These are phyloP conservation scores for Dyspetes luteomarginatus DNA, from an alignment of 2,888 invertebrate species.

Conservation along the genomic window DNA sequence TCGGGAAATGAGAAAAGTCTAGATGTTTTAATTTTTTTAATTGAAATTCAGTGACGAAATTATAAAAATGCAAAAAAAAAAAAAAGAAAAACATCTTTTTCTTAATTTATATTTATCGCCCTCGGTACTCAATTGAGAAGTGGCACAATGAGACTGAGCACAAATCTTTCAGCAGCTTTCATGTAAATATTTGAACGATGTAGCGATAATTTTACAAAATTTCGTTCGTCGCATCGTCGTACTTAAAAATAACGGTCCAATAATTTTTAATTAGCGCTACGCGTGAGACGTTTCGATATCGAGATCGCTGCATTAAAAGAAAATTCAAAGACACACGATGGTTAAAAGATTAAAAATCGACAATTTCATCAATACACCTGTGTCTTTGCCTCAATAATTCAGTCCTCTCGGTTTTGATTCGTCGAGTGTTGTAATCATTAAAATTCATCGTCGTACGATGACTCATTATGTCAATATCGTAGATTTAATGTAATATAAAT, in stretches of 20 bases:
- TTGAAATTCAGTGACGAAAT: slow-evolving; percentile 35
- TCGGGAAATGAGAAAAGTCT: slow-evolving; percentile 46
- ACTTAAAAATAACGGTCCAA: slow-evolving; percentile 60
- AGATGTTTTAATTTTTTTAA: slow-evolving; percentile 54
- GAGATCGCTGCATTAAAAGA: not conserved
- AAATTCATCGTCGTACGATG: slow-evolving; percentile 49
- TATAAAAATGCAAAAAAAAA: slow-evolving; percentile 36
- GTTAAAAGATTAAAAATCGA: too few relatives aligned
- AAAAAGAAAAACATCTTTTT: too few relatives aligned
- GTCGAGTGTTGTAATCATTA: slow-evolving; percentile 52
- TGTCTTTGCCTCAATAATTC: not conserved
- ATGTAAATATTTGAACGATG: slow-evolving; percentile 61
- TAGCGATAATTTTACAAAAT: slow-evolving; percentile 39
- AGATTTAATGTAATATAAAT: slow-evolving; percentile 69
- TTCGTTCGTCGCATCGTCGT: slow-evolving; percentile 53
- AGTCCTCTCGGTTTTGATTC: not conserved
- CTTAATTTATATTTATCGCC: slow-evolving; percentile 10
- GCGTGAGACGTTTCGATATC: slow-evolving; percentile 18
- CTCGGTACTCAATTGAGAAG: slow-evolving; percentile 2
- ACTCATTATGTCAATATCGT: slow-evolving; percentile 64
- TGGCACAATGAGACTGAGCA: slow-evolving; percentile 1
- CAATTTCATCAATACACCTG: not conserved
- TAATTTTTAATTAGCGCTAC: slow-evolving; percentile 57
- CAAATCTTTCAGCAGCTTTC: slow-evolving; percentile 53
- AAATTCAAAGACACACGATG: too few relatives aligned